Base-by-base conservation (phyloP, 2,888 invertebrate species). In the Tethea ocularis region DNA sequence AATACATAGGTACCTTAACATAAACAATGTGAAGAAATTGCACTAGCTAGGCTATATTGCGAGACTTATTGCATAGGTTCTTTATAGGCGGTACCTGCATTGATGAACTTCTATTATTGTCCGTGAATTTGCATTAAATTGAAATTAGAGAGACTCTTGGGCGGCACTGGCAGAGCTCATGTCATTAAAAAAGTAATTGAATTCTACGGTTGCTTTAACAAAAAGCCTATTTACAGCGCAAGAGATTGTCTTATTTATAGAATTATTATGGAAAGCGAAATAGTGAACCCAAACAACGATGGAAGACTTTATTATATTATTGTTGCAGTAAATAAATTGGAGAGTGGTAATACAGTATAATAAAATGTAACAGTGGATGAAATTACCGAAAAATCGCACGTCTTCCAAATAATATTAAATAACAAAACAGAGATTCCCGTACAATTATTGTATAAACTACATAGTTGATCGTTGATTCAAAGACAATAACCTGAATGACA, bases 101-200 rank as follows among this genome's bases (percentile, higher is more conserved):
- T 58, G 51, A 52, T 52, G 59, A 60, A 65, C 61, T 61, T 58
- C 33, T 46, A 57, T 59, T 64, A 59, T 63, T 64, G 56, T 60
- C 51, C 46, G 51, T 57, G 63, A 46, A 60, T 56, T 62, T 57
- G 26, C 63, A 63, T 61, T 51, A 61, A 58, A 59, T 56, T 56
- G 46, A 41, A 58, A 58, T 57, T 52, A 57, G 36, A 46, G 17
- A 46, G 20, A 7, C 20, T 10, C 10, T 46, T 46, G 46, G 46
- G 46, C 10, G 46, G 41, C 5, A 20, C 20, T 46, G 46, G 10
- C 20, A 17, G n/a, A 15, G 36, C 15, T 38, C 15, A 1, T 46
- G 20, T 46, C 20, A 46, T 20, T 2, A 38, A 38, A 46, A 46
- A 46, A 20, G 0, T 41, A 46, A 20, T 46, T 10, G 17, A 20